Conservation (phyloP, 1,140 invertebrate species). For the Tetragonula clypearis region DNA sequence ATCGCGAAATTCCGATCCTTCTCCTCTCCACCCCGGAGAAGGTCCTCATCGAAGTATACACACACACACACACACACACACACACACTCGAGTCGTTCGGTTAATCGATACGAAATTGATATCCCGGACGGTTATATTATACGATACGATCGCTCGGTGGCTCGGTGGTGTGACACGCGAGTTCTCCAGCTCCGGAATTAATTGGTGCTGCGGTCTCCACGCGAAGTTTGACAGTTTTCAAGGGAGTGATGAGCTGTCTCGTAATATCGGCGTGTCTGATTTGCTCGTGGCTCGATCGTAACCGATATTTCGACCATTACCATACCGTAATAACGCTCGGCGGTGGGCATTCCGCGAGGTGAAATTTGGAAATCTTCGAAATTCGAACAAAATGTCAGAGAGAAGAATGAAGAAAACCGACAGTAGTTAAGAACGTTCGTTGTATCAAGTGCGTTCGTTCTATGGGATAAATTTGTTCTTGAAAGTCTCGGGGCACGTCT, state of each 20-base stretch:
- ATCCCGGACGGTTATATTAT: neutral
- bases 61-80: too few relatives aligned
- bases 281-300: neutral
- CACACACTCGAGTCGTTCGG: neutral
- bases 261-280: neutral
- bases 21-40: too few relatives aligned
- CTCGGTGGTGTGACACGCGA: neutral
- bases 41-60: neutral
- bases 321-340: neutral
- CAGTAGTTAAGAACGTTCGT: too few relatives aligned
- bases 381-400: rapidly evolving
- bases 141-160: neutral
- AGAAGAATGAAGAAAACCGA: neutral
- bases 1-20: neutral
- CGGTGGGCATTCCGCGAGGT: neutral
- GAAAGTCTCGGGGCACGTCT: too few relatives aligned
- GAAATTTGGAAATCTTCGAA: neutral
- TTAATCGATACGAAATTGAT: slow-evolving; percentile 16
- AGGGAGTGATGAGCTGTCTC: neutral
- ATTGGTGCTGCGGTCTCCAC: neutral
- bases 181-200: neutral
- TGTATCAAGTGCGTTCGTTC: too few relatives aligned
- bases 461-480: too few relatives aligned
- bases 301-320: neutral
- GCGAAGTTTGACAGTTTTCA: neutral